Base-by-base conservation (phyloP, 2,797 vertebrate genomes). In the Naso thynnoides region DNA sequence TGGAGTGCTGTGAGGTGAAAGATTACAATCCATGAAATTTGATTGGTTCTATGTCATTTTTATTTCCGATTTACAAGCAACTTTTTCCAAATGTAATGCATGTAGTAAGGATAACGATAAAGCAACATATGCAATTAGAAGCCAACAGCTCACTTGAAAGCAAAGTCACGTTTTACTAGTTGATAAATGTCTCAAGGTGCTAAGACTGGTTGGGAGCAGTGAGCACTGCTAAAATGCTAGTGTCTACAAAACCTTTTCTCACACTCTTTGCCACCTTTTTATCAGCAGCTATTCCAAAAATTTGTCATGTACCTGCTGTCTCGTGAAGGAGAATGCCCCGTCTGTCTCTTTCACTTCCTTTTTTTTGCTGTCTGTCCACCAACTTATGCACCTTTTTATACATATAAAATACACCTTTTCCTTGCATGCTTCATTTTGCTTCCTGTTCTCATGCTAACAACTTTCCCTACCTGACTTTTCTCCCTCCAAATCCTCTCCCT, bases 221-320 rank as follows among this genome's bases (percentile, higher is more conserved):
- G 49, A 70, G 23, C 7, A 26, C 68, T 48, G 39, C 58, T 70
- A 52, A 29, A 64, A 62, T 54, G 41, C 60, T 1, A 23, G 57
- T 71, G 83, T 79, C 80, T 38, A 57, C 70, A 79, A 16, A 78
- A 75, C 65, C n/a, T 8, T 68, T 90, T 90, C 88, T 91, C 89
- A 88, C 85, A 86, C 81, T 84, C 61, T 82, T 76, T 85, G 55
- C 39, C 76, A 75, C 76, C 72, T 88, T 86, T 90, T 84, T 79
- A 82, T 81, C 70, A 50, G 62, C 69, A 68, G 81, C 78, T 62
- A 89, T 91, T 81, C 84, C 82, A 92, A 88, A 88, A 80, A 91
- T 92, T 76, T 92, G 72, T 66, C 87, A 81, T 72, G 78, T 84
- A 86, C 72, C 64, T 77, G 90, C 73, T 75, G 83, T 58, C 81